A percentile compares a stretch with the other conserved stretches of the same genome.
Conservation (phyloP, 2,113 vertebrate species). For the Monarcha castaneiventris region DNA sequence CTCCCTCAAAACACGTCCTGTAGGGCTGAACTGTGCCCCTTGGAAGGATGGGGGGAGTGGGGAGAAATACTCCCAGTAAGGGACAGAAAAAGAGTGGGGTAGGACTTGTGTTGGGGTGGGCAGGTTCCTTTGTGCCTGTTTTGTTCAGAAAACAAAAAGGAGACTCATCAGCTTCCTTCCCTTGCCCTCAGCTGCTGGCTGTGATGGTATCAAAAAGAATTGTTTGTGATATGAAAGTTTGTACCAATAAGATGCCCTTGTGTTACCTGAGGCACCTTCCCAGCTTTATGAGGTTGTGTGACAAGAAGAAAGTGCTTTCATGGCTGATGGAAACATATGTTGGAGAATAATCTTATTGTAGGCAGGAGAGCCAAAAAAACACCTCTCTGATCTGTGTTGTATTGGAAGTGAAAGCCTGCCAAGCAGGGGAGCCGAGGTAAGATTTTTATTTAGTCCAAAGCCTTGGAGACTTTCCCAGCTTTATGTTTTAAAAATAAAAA, state of each 20-base stretch:
- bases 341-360: neutral
- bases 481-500: neutral
- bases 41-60: no score
- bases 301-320: neutral
- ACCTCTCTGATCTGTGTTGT: neutral
- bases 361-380: neutral
- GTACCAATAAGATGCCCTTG: neutral
- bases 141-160: neutral
- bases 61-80: neutral
- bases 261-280: neutral
- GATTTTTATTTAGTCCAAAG: conserved; percentile 5
- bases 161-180: neutral
- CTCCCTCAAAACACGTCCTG: neutral
- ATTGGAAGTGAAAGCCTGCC: neutral
- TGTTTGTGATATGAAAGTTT: neutral
- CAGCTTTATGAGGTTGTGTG: neutral
- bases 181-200: neutral
- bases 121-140: neutral
- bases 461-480: neutral
- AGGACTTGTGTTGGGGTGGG: rapidly evolving
- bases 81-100: neutral
- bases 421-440: neutral
- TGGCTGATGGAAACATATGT: neutral
- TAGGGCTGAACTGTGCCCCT: neutral
- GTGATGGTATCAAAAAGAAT: neutral